phyloP scores from a whole-genome alignment of 35 echinoderm and acorn worm genomes.

The Strongylocentrotus purpuratus region DNA sequence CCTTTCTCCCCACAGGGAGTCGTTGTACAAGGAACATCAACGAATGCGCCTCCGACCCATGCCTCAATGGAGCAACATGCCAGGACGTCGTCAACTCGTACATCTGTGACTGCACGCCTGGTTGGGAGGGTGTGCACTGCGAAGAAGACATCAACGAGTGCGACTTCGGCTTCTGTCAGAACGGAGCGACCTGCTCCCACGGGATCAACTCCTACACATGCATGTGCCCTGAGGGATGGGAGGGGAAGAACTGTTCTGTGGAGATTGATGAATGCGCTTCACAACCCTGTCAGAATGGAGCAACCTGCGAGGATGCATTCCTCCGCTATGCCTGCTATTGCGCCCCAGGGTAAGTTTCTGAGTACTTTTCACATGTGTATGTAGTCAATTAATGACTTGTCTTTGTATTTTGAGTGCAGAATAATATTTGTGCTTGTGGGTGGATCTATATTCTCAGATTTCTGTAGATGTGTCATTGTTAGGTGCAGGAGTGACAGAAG shows the following conservation, averaged over 20 bases:
- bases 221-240: slow-evolving; percentile 67
- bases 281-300: slow-evolving; percentile 73
- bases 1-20: slow-evolving; percentile 48
- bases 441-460: too few species aligned
- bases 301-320: slow-evolving; percentile 65
- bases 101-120: slow-evolving; percentile 60
- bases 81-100: slow-evolving; percentile 61
- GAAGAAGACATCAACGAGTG: slow-evolving; percentile 77
- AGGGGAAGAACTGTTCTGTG: slow-evolving; percentile 56
- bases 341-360: slow-evolving; percentile 57
- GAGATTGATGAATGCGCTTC: slow-evolving; percentile 81
- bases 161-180: slow-evolving; percentile 57
- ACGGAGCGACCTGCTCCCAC: slow-evolving; percentile 71
- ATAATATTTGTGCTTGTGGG: too few species aligned
- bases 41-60: slow-evolving; percentile 68
- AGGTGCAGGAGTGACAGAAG: neutral
- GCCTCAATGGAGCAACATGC: slow-evolving; percentile 63
- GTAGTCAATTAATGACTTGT: too few species aligned
- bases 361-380: neutral
- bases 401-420: too few species aligned
- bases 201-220: slow-evolving; percentile 79
- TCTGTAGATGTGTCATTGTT: neutral
- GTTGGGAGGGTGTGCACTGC: slow-evolving; percentile 83
- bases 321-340: slow-evolving; percentile 78
- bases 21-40: slow-evolving; percentile 73